Conservation (phyloP, 2,113 vertebrate species). For the Damaliscus lunatus region DNA sequence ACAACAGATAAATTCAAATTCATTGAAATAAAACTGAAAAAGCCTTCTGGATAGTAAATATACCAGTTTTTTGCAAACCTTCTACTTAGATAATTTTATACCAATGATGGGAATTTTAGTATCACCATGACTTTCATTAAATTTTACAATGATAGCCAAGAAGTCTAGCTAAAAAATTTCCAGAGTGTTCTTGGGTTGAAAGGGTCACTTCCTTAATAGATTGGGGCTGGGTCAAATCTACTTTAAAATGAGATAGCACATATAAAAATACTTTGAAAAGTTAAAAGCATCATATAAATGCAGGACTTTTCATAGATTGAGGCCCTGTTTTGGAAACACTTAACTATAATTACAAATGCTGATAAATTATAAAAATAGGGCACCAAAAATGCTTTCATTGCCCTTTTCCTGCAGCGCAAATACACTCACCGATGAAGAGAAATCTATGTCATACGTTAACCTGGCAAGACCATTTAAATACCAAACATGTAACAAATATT, state of each 20-base stretch:
- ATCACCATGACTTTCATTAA: slow-evolving; percentile 49
- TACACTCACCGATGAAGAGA: not conserved
- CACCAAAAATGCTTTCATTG: slow-evolving; percentile 44
- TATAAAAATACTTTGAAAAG: slow-evolving; percentile 64
- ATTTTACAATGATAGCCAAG: slow-evolving; percentile 51
- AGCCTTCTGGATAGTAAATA: not conserved
- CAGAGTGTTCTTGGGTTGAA: slow-evolving; percentile 56
- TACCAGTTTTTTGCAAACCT: slow-evolving; percentile 20
- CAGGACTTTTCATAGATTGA: slow-evolving; percentile 33
- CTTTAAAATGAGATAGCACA: slow-evolving; percentile 68
- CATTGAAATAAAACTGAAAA: slow-evolving; percentile 37
- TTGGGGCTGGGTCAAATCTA: slow-evolving; percentile 44
- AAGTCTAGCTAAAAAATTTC: slow-evolving; percentile 39
- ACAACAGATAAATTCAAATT: slow-evolving; percentile 19
- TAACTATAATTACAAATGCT: slow-evolving; percentile 61
- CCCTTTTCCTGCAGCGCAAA: not conserved
- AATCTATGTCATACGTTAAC: not conserved
- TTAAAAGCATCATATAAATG: slow-evolving; percentile 68
- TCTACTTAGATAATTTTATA: slow-evolving; percentile 7
- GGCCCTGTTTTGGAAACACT: slow-evolving; percentile 62
- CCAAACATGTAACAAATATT: not conserved
- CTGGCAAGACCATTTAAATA: not conserved
- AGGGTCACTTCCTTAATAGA: slow-evolving; percentile 66
- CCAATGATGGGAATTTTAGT: slow-evolving; percentile 38
- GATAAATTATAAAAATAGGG: slow-evolving; percentile 53